These are phyloP conservation scores for Sinohyriopsis cumingii DNA, from an alignment of 2,888 invertebrate species.

Conservation along the genomic window DNA sequence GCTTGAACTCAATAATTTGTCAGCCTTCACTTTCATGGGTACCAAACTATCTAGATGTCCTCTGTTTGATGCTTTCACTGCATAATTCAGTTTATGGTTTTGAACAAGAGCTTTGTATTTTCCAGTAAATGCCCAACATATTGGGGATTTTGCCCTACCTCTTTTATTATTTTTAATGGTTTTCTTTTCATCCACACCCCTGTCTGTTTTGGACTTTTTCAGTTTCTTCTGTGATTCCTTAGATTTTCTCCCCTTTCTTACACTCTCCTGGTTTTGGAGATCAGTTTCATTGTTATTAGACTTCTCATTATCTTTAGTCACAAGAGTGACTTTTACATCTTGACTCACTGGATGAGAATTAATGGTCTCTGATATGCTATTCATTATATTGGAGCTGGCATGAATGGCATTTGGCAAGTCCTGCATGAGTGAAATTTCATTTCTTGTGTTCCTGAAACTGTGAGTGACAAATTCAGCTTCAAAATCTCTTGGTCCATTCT, in stretches of 20 bases:
- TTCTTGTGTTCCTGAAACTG: too few species aligned
- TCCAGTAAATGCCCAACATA: conserved; percentile 46
- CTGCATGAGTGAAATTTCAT: too few species aligned
- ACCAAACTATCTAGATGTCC: conserved; percentile 2
- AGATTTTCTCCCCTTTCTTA: conserved; percentile 5
- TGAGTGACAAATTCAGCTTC: too few species aligned
- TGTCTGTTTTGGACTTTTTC: conserved; percentile 5
- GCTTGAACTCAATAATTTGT: not conserved
- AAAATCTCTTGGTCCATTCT: too few species aligned
- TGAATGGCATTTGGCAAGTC: too few species aligned
- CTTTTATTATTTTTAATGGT: conserved; percentile 14
- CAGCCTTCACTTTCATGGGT: too few species aligned
- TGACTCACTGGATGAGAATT: not conserved
- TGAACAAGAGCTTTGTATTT: conserved; percentile 44
- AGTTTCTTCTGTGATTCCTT: conserved; percentile 18
- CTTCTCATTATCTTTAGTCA: not conserved
- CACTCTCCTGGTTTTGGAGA: not conserved
- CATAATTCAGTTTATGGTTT: conserved; percentile 42
- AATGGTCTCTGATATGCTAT: too few species aligned
- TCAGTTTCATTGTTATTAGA: not conserved
- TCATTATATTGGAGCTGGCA: too few species aligned
- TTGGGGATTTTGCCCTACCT: conserved; percentile 18
- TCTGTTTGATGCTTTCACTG: conserved; percentile 9
- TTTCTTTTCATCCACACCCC: not conserved
- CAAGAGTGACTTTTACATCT: not conserved